Evolutionary conservation across 2,797 vertebrate species (phyloP).

Genomic region (Periophthalmus magnuspinnatus): DNA sequence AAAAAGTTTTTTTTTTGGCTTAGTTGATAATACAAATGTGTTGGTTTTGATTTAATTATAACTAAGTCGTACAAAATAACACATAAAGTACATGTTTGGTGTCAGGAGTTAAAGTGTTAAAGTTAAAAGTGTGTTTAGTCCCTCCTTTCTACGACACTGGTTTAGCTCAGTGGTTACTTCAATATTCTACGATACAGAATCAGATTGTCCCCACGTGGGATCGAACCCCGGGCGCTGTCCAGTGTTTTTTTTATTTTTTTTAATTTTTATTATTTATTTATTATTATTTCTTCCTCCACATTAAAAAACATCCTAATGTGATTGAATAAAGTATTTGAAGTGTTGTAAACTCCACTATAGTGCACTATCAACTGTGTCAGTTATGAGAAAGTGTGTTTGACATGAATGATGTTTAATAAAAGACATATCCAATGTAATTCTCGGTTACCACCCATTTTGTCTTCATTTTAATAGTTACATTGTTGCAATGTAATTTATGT

Average conservation of each 20-base stretch:
- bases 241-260: constrained; percentile 8
- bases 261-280: no score
- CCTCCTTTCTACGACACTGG: background rate
- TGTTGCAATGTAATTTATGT: constrained; percentile 65
- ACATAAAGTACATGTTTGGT: background rate
- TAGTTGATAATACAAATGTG: background rate
- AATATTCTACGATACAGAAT: background rate
- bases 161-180: constrained; percentile 16
- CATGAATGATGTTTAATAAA: constrained; percentile 45
- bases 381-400: constrained; percentile 30
- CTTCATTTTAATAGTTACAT: constrained; percentile 63
- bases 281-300: no score
- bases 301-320: background rate
- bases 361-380: background rate
- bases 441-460: constrained; percentile 19
- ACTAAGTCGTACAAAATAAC: background rate
- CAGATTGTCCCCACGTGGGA: background rate
- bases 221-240: constrained; percentile 16
- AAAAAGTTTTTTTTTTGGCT: background rate
- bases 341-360: background rate
- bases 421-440: constrained; percentile 53
- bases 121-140: no score
- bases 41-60: background rate
- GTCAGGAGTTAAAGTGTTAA: no score
- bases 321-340: no score